Conservation (phyloP, 2,113 vertebrate genomes). For the Indri indri region DNA sequence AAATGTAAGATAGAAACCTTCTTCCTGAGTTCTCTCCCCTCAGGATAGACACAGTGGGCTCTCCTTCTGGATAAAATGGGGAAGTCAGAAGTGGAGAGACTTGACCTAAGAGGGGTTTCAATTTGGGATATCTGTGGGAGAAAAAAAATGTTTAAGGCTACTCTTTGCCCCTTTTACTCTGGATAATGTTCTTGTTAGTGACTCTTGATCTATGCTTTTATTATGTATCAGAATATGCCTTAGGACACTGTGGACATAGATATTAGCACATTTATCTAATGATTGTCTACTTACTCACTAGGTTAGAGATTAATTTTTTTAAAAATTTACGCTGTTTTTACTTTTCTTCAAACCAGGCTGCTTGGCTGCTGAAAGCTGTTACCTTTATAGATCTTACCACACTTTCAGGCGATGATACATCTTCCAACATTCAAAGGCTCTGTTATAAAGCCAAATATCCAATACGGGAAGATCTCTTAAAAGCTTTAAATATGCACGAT, state of each 20-base stretch:
- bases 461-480: constrained; percentile 89
- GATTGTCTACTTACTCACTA: not conserved
- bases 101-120: not conserved
- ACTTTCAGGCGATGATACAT: constrained; percentile 93
- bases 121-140: not conserved
- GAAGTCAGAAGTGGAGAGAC: not conserved
- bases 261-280: not conserved
- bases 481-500: constrained; percentile 90
- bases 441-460: constrained; percentile 95
- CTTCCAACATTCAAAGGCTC: constrained; percentile 92
- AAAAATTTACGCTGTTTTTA: constrained; percentile 33
- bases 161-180: not conserved
- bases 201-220: not conserved
- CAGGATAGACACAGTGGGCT: not conserved
- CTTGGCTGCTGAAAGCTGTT: constrained; percentile 94
- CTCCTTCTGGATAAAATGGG: not conserved
- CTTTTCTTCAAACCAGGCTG: constrained; percentile 85
- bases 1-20: not conserved
- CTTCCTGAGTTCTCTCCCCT: not conserved
- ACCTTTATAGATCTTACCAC: constrained; percentile 97
- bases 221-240: not conserved
- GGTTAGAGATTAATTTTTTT: not conserved
- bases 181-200: not conserved
- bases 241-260: not conserved
- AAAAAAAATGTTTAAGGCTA: not conserved